Conservation (phyloP, 2,113 vertebrate genomes). For the Channa maculata region DNA sequence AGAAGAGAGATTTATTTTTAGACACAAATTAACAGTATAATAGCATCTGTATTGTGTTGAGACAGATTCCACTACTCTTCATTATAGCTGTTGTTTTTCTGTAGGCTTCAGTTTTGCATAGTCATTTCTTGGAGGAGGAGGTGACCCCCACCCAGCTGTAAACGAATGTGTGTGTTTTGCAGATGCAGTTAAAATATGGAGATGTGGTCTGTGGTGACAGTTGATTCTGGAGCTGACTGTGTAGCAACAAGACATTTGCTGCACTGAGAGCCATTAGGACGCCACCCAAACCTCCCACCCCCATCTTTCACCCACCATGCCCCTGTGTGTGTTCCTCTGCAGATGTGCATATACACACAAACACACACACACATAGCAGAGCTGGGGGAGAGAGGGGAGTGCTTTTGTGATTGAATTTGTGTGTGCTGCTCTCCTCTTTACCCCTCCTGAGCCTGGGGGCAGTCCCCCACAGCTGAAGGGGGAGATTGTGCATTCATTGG, state of each 20-base stretch:
- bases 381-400: not conserved
- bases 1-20: not conserved
- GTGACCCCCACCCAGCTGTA: conserved; percentile 31
- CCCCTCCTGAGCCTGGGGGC: conserved; percentile 68
- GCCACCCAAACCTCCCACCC: conserved; percentile 36
- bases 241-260: conserved; percentile 76
- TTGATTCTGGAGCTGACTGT: conserved; percentile 63
- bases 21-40: not conserved
- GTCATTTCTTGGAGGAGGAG: conserved; percentile 58
- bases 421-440: conserved; percentile 50
- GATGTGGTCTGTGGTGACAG: conserved; percentile 52
- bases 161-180: conserved; percentile 41
- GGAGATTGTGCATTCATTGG: conserved; percentile 83
- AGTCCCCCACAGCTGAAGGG: conserved; percentile 67
- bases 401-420: conserved; percentile 59
- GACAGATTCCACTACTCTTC: conserved; percentile 26
- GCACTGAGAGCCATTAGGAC: conserved; percentile 61
- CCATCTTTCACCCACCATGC: conserved; percentile 47
- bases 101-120: conserved; percentile 46
- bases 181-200: conserved; percentile 50
- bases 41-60: not conserved
- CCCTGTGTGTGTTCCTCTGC: conserved; percentile 69
- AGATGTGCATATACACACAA: conserved; percentile 76
- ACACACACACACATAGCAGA: conserved; percentile 23
- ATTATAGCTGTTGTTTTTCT: conserved; percentile 14